Base-by-base conservation (phyloP, 2,797 vertebrate genomes). In the Smutsia gigantea region DNA sequence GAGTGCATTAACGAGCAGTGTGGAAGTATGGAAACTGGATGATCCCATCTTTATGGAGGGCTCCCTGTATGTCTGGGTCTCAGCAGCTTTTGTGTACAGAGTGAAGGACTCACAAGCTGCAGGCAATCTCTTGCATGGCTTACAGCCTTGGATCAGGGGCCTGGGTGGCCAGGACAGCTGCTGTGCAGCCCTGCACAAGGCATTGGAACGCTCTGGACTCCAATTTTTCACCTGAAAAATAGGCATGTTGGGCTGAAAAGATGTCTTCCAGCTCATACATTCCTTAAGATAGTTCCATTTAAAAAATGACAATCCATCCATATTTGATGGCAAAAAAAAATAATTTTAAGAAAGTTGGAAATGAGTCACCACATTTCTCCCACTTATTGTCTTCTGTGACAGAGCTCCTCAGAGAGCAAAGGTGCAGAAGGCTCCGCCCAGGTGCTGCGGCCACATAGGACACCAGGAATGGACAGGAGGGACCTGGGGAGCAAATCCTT, bases 281-380 rank as follows among this genome's bases (percentile, higher is more conserved):
- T 42, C 39, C 46, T 39, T 49, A 34, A 63, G 57, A 42, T 53
- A n/a, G 1, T 37, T 71, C 19, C 37, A n/a, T 90, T 92, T 49
- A 72, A 74, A 86, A 77, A 91, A 42, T 51, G 51, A 23, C 7
- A 88, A 39, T 94, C 55, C 25, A 49, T 82, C 39, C 61, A 57
- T n/a, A 82, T 61, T 68, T 83, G 51, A 42, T 55, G 69, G 87
- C 68, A 74, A 88, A 95, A 68, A 74, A n/a, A 31, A 23, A 23
- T 12, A 11, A 46, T 46, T n/a, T 87, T 78, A 13, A 53, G 74
- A n/a, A 91, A 94, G 72, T 83, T 90, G 78, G 34, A 82, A 77
- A 37, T 21, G 5, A n/a, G 51, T 68, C 34, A 53, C 63, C 72
- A 34, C 4, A 14, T 78, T 92, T 91, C 82, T 72, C 39, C 29